Evolutionary conservation across 2,113 vertebrate genomes (phyloP).

Genomic region (Melanostigma gelatinosum): DNA sequence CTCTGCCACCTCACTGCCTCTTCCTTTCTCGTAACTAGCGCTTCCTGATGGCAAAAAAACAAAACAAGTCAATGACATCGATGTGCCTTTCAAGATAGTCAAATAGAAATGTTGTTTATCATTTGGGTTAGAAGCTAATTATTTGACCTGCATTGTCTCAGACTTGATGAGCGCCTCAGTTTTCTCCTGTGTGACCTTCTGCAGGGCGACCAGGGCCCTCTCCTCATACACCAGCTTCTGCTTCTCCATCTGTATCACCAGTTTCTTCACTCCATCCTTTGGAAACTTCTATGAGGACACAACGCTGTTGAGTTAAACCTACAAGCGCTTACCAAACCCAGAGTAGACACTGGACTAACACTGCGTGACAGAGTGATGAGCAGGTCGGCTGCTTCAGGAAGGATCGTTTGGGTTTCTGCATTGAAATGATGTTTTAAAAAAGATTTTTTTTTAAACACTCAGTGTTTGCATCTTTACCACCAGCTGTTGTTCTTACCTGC

Average conservation of each 20-base stretch:
- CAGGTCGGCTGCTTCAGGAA: neutral
- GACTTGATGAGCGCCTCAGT: constrained; percentile 83
- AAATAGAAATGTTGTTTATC: neutral
- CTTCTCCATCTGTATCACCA: constrained; percentile 91
- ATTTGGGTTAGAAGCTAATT: neutral
- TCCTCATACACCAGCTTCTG: constrained; percentile 90
- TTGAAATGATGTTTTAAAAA: neutral
- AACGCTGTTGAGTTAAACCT: constrained; percentile 18
- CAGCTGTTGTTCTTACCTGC: constrained; percentile 85
- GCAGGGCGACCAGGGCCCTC: constrained; percentile 87
- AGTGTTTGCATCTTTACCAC: neutral
- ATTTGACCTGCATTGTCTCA: constrained; percentile 86
- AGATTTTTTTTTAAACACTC: neutral
- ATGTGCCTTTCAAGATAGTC: neutral
- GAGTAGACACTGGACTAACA: neutral
- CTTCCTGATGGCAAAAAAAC: constrained; percentile 80
- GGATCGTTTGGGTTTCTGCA: neutral
- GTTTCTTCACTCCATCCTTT: constrained; percentile 87
- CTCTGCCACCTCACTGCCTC: constrained; percentile 86
- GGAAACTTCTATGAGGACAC: constrained; percentile 67
- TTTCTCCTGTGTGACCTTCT: constrained; percentile 90
- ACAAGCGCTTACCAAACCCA: neutral
- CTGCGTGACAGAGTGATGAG: neutral
- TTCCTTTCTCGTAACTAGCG: constrained; percentile 75
- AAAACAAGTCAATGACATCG: neutral